These are phyloP conservation scores for Polymixis flavicincta DNA, from an alignment of 2,888 invertebrate species.

Conservation along the genomic window DNA sequence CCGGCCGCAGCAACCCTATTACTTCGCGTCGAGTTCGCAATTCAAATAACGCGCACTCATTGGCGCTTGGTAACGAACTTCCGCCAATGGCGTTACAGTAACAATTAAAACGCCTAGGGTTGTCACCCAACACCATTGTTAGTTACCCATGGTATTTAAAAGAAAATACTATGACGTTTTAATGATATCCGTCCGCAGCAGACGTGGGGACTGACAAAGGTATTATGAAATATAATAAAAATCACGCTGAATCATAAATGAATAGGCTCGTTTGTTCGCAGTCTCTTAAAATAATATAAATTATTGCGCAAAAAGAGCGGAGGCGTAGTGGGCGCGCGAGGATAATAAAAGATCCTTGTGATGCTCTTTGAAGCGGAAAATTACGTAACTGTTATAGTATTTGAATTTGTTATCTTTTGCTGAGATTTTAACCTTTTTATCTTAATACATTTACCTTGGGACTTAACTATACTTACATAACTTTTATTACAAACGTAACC, in stretches of 20 bases:
- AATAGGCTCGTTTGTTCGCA: conserved; percentile 76
- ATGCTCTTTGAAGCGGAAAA: conserved; percentile 74
- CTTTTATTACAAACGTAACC: conserved; percentile 16
- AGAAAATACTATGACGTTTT: conserved; percentile 68
- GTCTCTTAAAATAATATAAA: conserved; percentile 76
- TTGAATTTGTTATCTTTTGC: conserved; percentile 67
- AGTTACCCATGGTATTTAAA: conserved; percentile 70
- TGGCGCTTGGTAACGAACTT: conserved; percentile 81
- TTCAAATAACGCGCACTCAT: conserved; percentile 79
- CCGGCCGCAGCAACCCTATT: conserved; percentile 76
- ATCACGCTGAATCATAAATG: conserved; percentile 66
- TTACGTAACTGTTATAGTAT: conserved; percentile 73
- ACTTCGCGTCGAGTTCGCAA: conserved; percentile 71
- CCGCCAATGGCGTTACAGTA: conserved; percentile 78
- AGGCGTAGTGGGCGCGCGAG: conserved; percentile 62
- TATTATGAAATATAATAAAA: conserved; percentile 71
- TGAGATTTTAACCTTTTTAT: conserved; percentile 55
- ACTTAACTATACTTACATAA: not conserved
- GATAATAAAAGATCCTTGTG: conserved; percentile 73
- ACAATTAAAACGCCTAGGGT: conserved; percentile 80
- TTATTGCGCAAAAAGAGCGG: conserved; percentile 70
- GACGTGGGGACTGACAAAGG: conserved; percentile 68
- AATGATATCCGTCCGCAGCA: conserved; percentile 80
- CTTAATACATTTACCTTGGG: conserved; percentile 26
- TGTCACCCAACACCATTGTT: conserved; percentile 73